phyloP scores from a whole-genome alignment of 2,113 vertebrate genomes.

The Seriola aureovittata region DNA sequence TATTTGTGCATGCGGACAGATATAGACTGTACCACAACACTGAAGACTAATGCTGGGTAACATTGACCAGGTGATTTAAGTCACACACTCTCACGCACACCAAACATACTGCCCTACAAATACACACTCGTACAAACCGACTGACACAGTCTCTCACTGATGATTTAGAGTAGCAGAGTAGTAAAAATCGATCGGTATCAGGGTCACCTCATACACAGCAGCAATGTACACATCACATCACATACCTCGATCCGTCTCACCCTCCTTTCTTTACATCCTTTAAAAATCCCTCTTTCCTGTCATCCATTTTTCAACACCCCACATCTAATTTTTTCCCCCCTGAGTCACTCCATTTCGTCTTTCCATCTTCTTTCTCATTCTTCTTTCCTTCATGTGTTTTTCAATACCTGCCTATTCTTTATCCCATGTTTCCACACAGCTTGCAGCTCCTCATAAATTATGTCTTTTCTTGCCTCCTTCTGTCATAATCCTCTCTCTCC shows the following conservation, averaged over 20 bases:
- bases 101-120: slow-evolving; percentile 23
- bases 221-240: slow-evolving; percentile 46
- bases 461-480: slow-evolving; percentile 30
- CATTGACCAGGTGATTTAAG: slow-evolving; percentile 18
- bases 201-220: slow-evolving; percentile 65
- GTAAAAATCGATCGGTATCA: slow-evolving; percentile 70
- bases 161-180: slow-evolving; percentile 70
- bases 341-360: not conserved
- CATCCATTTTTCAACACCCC: slow-evolving; percentile 19
- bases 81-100: not conserved
- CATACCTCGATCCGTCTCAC: slow-evolving; percentile 34
- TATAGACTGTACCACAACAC: slow-evolving; percentile 5
- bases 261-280: slow-evolving; percentile 34
- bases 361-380: not conserved
- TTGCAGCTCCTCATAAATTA: slow-evolving; percentile 28
- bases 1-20: not conserved
- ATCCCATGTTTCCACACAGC: slow-evolving; percentile 3
- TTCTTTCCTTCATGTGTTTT: not conserved
- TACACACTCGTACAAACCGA: slow-evolving; percentile 20
- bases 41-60: not conserved
- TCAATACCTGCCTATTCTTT: not conserved
- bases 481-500: slow-evolving; percentile 13
- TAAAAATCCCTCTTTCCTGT: slow-evolving; percentile 25
- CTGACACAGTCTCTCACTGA: not conserved
- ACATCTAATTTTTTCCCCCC: not conserved